Conservation (phyloP, 1,140 invertebrate genomes). For the Plectus sambesii region DNA sequence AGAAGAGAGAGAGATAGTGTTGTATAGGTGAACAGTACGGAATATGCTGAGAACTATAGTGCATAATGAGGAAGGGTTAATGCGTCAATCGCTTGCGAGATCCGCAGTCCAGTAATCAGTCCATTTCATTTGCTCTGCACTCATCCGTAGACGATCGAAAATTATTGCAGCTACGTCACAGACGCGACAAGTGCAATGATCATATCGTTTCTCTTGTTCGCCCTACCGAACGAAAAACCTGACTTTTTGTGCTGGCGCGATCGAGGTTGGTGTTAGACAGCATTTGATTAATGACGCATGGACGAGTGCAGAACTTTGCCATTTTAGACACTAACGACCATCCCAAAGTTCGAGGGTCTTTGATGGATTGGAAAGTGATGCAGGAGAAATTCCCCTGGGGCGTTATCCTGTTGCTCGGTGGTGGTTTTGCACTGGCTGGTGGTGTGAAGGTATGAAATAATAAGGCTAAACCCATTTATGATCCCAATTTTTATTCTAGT, state of each 20-base stretch:
- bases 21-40: too few relatives aligned
- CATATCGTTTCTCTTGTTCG: conserved; percentile 47
- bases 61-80: too few relatives aligned
- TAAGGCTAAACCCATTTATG: too few relatives aligned
- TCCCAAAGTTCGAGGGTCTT: conserved; percentile 19
- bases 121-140: too few relatives aligned
- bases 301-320: background rate
- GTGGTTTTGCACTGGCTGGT: conserved; percentile 50
- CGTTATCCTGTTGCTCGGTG: conserved; percentile 49
- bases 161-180: conserved; percentile 46
- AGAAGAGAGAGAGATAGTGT: too few relatives aligned
- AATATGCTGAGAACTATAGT: too few relatives aligned
- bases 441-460: conserved; percentile 42
- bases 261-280: too few relatives aligned
- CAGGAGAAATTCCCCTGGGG: conserved; percentile 49
- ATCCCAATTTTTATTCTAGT: too few relatives aligned
- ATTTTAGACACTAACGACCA: too few relatives aligned
- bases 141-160: too few relatives aligned
- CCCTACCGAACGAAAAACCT: conserved; percentile 33
- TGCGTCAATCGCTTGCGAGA: too few relatives aligned
- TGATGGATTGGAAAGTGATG: conserved; percentile 47
- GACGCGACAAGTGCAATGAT: conserved; percentile 48
- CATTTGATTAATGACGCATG: background rate
- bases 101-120: too few relatives aligned
- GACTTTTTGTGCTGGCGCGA: conserved; percentile 11